These are phyloP conservation scores for Notechis scutatus DNA, from an alignment of 2,113 vertebrate genomes.

Conservation along the genomic window DNA sequence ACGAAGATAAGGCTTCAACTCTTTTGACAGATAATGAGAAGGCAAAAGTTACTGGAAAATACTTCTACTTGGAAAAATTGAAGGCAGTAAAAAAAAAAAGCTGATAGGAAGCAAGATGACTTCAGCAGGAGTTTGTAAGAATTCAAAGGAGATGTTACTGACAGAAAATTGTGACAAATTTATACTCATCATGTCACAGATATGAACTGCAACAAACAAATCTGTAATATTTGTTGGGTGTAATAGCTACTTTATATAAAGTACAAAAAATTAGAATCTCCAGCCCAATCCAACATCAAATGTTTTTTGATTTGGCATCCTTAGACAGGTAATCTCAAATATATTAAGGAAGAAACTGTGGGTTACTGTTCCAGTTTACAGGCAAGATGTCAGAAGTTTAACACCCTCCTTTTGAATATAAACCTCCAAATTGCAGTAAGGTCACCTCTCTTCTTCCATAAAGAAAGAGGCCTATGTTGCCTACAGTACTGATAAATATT, in stretches of 20 bases:
- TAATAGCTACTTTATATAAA: background rate
- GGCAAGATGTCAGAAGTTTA: background rate
- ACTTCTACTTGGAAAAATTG: background rate
- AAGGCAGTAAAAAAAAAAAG: background rate
- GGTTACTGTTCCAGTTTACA: background rate
- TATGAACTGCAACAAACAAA: background rate
- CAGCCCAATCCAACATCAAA: background rate
- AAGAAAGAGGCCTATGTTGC: background rate
- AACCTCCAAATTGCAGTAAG: background rate
- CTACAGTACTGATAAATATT: background rate
- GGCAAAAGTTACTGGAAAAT: background rate
- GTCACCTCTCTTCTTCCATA: background rate
- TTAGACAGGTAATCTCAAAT: background rate
- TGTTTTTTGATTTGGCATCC: background rate
- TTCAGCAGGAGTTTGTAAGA: background rate
- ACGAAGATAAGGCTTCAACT: background rate
- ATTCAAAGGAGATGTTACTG: background rate
- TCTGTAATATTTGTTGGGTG: background rate
- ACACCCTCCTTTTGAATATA: background rate
- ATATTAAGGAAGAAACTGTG: background rate
- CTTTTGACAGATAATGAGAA: background rate
- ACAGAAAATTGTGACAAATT: background rate
- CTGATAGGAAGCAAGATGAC: background rate
- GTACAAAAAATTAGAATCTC: background rate
- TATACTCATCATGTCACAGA: background rate